A percentile compares a stretch with the other conserved stretches of the same genome.
phyloP scores from a whole-genome alignment of 2,113 vertebrate genomes.

The Montifringilla adamsi region DNA sequence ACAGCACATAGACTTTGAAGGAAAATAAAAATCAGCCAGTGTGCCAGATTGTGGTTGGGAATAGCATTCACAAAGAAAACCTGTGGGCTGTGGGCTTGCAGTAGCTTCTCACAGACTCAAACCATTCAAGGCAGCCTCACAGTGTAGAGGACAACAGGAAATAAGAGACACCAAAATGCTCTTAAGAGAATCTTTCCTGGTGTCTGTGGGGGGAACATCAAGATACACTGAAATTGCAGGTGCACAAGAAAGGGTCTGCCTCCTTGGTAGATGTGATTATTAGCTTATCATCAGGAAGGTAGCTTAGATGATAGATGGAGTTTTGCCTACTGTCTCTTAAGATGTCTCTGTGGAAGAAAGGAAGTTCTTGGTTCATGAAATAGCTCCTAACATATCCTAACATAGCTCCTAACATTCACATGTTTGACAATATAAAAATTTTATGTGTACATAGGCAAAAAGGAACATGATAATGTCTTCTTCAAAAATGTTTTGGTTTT shows the following conservation, averaged over 20 bases:
- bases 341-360: not conserved
- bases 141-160: not conserved
- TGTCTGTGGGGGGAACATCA: not conserved
- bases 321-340: not conserved
- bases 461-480: not conserved
- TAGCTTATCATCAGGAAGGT: not conserved
- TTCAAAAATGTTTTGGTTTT: not conserved
- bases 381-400: not conserved
- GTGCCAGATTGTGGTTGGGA: too few species aligned
- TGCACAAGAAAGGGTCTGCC: not conserved
- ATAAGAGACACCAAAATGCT: not conserved
- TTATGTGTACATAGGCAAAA: not conserved
- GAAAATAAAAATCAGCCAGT: too few species aligned
- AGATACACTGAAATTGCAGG: not conserved
- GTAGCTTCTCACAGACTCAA: not conserved
- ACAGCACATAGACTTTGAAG: too few species aligned
- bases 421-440: not conserved
- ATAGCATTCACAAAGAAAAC: too few species aligned
- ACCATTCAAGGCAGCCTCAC: not conserved
- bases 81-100: not conserved
- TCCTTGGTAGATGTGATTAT: not conserved
- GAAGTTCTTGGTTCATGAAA: not conserved
- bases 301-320: not conserved
- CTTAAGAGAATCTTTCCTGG: not conserved
- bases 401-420: not conserved